Base-by-base conservation (phyloP, 2,888 invertebrate genomes). In the Drosophila vallismaia region DNA sequence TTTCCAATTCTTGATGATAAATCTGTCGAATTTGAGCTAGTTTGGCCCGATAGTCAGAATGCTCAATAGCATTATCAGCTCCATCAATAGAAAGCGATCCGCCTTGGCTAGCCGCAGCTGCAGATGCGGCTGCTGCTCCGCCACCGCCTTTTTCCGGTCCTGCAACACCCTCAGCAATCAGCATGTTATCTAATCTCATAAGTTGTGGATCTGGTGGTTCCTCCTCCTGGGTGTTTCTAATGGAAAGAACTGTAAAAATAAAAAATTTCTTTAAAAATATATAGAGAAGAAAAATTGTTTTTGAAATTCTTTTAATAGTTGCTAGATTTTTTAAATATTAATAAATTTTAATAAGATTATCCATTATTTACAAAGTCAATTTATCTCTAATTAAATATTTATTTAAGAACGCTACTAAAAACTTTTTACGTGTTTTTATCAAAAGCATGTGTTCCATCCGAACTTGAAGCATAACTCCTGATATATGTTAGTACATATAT, bases 171-270 rank as follows among this genome's bases (percentile, higher is more conserved):
- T 99, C 99, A 0, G 99, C 99, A 76, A 97, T 97, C 90, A 99
- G 93, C 99, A 99, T 99, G 93, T 99, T 99, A 93, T 99, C 99
- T 91, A 99, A 92, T 76, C 99, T 94, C 98, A 99, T 99, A 88
- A 99, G 93, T 92, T 99, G 99, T 6, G 99, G 98, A 93, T 99
- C 99, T 91, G 98, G 98, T 3, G 98, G 98, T 91, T 99, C 98
- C 91, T 99, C 98, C 92, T 99, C 99, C 93, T 98, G 98, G 68
- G 98, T 97, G 92, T 98, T 98, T 87, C 98, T 95, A 89, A 98
- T 95, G 83, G 98, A 98, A 88, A 99, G 93, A 24, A 98, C 98
- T 95, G 93, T 1, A 92, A 92, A 19, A 19, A 19, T 76, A 60
- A 44, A 36, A 33, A 9, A 28, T 36, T 5, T 1, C 4, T n/a